Base-by-base conservation (phyloP, 2,113 vertebrate species). In the Leuciscus idus region DNA sequence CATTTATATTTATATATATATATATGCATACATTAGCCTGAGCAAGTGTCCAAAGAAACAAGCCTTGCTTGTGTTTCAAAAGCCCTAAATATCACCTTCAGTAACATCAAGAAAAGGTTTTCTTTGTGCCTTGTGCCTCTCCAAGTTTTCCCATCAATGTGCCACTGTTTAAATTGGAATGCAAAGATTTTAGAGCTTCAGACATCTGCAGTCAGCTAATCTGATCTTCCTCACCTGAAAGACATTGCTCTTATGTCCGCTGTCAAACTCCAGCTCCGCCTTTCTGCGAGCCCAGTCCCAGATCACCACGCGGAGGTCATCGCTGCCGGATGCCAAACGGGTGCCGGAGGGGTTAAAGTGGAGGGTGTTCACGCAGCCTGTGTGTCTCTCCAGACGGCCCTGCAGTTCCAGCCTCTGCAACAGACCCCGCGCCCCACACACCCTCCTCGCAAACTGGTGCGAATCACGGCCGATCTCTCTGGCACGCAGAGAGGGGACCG, bases 261-360 rank as follows among this genome's bases (percentile, higher is more conserved):
- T 99, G 91, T 99, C 97, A 2, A 99, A 99, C 91, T 98, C 96
- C 87, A 99, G 94, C 86, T 97, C 96, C 0, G 96, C 96, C 4
- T 90, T 94, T n/a, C 94, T 92, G 62, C 95, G 64, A 2, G 97
- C 95, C 98, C 98, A 99, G 93, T 98, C 97, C 98, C 98, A 99
- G 84, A 99, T 96, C 28, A 98, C 94, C 89, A 99, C 98, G 0
- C 95, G 95, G 87, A 99, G 96, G 93, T 99, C 98, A 3, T 99
- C 98, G 7, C 97, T 98, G 92, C 98, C 98, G 0, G 97, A 98
- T 33, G 98, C 98, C 90, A 99, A 93, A 88, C 97, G 97, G 0
- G 97, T 98, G 83, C 98, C 98, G 0, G 96, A 95, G 55, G 97
- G 97, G 95, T 99, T 99, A 91, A 99, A 99, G 95, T 99, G 98